These are phyloP conservation scores for Oophaga sylvatica DNA, from an alignment of 2,797 vertebrate species.

Conservation along the genomic window DNA sequence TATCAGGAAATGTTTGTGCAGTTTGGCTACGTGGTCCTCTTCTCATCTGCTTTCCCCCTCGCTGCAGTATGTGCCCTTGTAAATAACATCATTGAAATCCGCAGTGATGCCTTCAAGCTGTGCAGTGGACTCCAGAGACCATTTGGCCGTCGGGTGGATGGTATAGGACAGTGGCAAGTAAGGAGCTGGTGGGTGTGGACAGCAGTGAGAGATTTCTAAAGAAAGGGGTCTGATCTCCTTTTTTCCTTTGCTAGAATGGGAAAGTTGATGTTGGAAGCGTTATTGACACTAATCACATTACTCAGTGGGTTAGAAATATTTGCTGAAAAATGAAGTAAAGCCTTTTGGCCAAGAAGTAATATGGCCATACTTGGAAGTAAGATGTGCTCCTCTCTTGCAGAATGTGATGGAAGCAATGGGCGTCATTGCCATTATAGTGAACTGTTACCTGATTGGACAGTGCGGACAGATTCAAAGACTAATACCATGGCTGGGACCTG, in stretches of 20 bases:
- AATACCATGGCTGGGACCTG: conserved; percentile 93
- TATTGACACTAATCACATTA: not conserved
- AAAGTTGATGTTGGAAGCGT: not conserved
- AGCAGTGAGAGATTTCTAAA: conserved; percentile 19
- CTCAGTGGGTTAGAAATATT: not conserved
- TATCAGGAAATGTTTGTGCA: conserved; percentile 99
- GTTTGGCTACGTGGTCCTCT: conserved; percentile 97
- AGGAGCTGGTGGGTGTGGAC: conserved; percentile 61
- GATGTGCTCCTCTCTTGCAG: conserved; percentile 67
- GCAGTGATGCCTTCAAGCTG: conserved; percentile 96
- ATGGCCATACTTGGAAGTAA: not conserved
- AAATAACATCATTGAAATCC: conserved; percentile 97
- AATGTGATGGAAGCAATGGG: conserved; percentile 97
- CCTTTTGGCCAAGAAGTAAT: not conserved
- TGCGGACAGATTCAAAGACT: conserved; percentile 94
- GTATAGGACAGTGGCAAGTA: conserved; percentile 98
- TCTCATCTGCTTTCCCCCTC: conserved; percentile 94
- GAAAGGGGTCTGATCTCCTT: not conserved
- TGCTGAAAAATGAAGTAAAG: not conserved
- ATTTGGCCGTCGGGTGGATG: conserved; percentile 88
- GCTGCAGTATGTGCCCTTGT: conserved; percentile 93
- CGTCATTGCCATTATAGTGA: conserved; percentile 91
- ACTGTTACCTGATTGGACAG: conserved; percentile 96
- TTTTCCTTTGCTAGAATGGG: not conserved
- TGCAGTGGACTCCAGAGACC: conserved; percentile 93